phyloP scores from a whole-genome alignment of 2,113 vertebrate species.

The Gavialis gangeticus region DNA sequence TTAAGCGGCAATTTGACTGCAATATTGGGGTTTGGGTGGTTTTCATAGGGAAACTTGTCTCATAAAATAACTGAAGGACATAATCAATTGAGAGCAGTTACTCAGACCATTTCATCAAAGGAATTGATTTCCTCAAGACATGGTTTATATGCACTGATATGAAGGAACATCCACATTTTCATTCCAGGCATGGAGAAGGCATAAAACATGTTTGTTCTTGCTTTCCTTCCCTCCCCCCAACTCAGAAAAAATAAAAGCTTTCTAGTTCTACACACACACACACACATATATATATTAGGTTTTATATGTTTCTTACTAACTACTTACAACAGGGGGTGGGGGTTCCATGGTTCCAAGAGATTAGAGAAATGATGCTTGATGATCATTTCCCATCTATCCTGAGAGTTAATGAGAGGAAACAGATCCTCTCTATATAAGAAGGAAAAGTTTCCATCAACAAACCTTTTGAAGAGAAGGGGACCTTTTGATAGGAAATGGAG shows the following conservation, averaged over 20 bases:
- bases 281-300: accelerated
- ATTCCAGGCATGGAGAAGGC: slow-evolving; percentile 22
- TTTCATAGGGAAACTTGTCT: neutral
- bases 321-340: neutral
- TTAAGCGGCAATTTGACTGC: slow-evolving; percentile 2
- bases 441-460: neutral
- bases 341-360: accelerated
- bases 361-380: neutral
- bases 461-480: neutral
- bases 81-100: slow-evolving; percentile 13
- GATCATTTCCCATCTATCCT: neutral
- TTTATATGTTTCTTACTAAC: no score
- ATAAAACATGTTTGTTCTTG: slow-evolving; percentile 6
- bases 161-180: slow-evolving; percentile 16
- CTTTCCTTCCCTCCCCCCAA: neutral
- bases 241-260: neutral
- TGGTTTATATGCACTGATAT: neutral
- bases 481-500: neutral
- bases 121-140: neutral
- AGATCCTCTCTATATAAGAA: neutral
- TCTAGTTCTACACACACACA: neutral
- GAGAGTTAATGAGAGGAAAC: neutral
- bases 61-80: neutral
- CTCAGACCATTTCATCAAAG: neutral
- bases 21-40: neutral